Base-by-base conservation (phyloP, 2,888 invertebrate species). In the Schizotus pectinicornis region DNA sequence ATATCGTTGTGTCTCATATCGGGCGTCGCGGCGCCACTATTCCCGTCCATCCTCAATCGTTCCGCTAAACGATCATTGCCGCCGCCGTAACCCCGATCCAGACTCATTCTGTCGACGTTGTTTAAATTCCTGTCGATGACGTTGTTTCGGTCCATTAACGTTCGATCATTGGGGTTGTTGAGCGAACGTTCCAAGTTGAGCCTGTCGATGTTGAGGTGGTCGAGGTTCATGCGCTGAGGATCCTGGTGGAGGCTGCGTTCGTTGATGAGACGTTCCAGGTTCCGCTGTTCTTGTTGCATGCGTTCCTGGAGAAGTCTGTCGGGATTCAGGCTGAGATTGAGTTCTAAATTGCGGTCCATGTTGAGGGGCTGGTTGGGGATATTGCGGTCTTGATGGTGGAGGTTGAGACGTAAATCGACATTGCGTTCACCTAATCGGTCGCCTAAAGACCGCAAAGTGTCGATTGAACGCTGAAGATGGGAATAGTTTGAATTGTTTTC, bases 401-500 rank as follows among this genome's bases (percentile, higher is more conserved):
- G 64, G 62, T 79, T 79, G 31, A 79, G 67, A 7, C 79, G 65
- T 32, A 80, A 66, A 58, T 79, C 79, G 38, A 79, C 77, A 61
- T 79, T 79, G 46, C 80, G 71, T 56, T 80, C 80, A 30, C 78
- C 77, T 9, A 80, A 69, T 3, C 80, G 72, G 66, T 79, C 80
- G n/a, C 79, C 79, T 47, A 80, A 66, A 5, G 75, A 77, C 6
- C 80, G 70, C 48, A 80, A 59, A 33, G 79, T 79, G 67, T 80
- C 80, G 56, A 80, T 78, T 55, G 80, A 79, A 33, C 80, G 68
- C 65, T 80, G 79, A 35, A 80, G 75, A 64, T 79, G 78, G 49
- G 75, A 72, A 73, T 78, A 78, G 56, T 77, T 73, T 46, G 74
- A 63, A 64, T 76, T 76, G 57, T 79, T 78, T 52, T 79, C 74